Evolutionary conservation across 2,888 invertebrate genomes (phyloP).

Genomic region (Luperina testacea): DNA sequence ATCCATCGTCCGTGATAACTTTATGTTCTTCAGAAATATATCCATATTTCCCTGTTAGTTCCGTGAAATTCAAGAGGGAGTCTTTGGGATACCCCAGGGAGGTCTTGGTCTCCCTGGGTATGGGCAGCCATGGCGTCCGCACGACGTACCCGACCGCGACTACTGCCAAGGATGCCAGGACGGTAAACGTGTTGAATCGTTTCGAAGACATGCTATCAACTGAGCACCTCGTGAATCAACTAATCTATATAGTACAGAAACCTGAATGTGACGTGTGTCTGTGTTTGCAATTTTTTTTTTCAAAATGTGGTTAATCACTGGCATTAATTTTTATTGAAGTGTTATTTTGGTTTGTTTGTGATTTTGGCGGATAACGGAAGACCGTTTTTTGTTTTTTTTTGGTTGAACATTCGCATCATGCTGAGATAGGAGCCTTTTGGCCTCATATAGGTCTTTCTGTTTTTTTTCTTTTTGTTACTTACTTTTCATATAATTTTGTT

Average conservation of each 20-base stretch:
- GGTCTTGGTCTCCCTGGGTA: conserved; percentile 66
- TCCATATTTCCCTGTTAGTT: conserved; percentile 71
- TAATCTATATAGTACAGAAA: conserved; percentile 28
- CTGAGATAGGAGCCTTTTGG: too few species aligned
- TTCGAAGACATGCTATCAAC: conserved; percentile 73
- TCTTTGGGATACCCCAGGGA: conserved; percentile 70
- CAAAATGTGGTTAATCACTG: too few species aligned
- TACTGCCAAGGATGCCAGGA: conserved; percentile 58
- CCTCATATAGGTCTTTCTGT: background rate
- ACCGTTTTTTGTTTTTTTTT: too few species aligned
- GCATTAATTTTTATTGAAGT: background rate
- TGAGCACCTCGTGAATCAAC: conserved; percentile 52
- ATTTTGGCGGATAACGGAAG: too few species aligned
- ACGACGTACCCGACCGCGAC: conserved; percentile 63
- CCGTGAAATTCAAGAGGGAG: conserved; percentile 74
- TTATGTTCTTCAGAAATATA: conserved; percentile 77
- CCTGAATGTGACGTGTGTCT: conserved; percentile 3
- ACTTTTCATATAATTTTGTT: too few species aligned
- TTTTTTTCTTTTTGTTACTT: background rate
- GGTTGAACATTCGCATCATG: background rate
- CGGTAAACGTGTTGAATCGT: conserved; percentile 67
- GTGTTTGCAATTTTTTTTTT: background rate
- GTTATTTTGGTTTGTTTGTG: background rate
- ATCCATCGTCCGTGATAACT: conserved; percentile 80
- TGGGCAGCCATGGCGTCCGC: conserved; percentile 58